Evolutionary conservation across 2,797 vertebrate genomes (phyloP).

Genomic region (Sphenopsis melanotis): DNA sequence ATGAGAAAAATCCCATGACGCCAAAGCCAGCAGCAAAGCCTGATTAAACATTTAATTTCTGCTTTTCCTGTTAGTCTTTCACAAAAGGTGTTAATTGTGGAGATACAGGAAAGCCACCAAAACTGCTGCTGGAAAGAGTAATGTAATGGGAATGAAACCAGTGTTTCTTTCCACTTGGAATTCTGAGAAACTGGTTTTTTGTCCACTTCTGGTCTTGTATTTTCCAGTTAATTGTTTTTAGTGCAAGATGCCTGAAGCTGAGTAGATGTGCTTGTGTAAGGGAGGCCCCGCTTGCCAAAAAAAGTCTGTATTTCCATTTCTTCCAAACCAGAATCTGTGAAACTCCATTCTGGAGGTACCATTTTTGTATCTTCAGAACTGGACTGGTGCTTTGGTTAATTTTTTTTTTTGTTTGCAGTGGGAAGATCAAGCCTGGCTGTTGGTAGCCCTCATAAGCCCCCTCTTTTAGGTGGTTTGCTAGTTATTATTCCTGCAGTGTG

Average conservation of each 20-base stretch:
- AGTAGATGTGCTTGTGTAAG: no score
- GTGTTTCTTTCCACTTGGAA: neutral
- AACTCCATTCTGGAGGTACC: neutral
- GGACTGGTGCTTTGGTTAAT: neutral
- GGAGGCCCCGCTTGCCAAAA: neutral
- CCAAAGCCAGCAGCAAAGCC: neutral
- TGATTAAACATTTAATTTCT: neutral
- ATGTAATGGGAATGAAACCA: neutral
- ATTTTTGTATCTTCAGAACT: neutral
- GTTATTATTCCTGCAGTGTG: neutral
- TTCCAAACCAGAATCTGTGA: neutral
- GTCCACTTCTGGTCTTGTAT: neutral
- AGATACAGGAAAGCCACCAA: no score
- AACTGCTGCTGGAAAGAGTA: neutral
- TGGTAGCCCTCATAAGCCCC: fast-evolving
- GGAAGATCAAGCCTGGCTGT: neutral
- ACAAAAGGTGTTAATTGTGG: neutral
- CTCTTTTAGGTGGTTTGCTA: neutral
- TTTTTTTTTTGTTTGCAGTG: neutral
- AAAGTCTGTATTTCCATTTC: neutral
- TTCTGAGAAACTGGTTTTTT: neutral
- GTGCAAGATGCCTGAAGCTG: neutral
- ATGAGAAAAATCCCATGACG: neutral
- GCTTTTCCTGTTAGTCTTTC: neutral
- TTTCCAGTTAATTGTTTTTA: neutral